phyloP scores from a whole-genome alignment of 1,140 invertebrate species.

The Philotrypesis tridentata region DNA sequence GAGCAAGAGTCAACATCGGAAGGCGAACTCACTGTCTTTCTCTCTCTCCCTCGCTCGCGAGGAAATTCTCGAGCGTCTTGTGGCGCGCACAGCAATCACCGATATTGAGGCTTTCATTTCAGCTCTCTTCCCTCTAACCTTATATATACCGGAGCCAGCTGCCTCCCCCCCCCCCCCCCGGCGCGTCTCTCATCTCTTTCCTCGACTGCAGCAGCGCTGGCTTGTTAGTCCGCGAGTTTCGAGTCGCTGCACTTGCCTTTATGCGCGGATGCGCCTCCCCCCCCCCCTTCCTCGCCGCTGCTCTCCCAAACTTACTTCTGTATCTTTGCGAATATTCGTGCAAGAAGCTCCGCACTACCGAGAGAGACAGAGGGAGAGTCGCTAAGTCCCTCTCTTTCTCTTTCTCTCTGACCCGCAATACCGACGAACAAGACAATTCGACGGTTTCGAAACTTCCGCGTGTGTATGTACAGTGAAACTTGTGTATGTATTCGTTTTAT shows the following conservation, averaged over 20 bases:
- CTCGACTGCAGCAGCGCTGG: not conserved
- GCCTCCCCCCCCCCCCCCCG: not conserved
- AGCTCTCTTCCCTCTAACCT: constrained; percentile 56
- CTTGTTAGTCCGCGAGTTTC: not conserved
- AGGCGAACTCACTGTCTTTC: constrained; percentile 57
- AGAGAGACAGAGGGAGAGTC: too few species aligned
- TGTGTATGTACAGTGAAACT: too few species aligned
- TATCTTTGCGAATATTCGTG: constrained; percentile 3
- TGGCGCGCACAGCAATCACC: constrained; percentile 68
- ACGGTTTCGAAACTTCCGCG: too few species aligned
- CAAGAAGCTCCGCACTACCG: not conserved
- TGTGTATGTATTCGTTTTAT: too few species aligned
- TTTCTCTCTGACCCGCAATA: not conserved
- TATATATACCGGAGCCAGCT: too few species aligned
- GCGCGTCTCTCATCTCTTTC: not conserved
- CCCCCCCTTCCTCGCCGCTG: too few species aligned
- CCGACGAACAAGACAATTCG: not conserved
- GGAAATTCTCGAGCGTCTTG: constrained; percentile 67
- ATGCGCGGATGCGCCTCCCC: not conserved
- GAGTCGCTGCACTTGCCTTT: constrained; percentile 10
- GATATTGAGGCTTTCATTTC: constrained; percentile 75
- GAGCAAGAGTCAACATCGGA: constrained; percentile 70
- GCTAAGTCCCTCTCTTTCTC: not conserved
- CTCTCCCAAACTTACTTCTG: not conserved
- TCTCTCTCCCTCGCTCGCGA: constrained; percentile 55